Evolutionary conservation across 2,113 vertebrate genomes (phyloP), one percentile per base, ranked within the genome.

Genomic region (Oreotrochilus melanogaster): DNA sequence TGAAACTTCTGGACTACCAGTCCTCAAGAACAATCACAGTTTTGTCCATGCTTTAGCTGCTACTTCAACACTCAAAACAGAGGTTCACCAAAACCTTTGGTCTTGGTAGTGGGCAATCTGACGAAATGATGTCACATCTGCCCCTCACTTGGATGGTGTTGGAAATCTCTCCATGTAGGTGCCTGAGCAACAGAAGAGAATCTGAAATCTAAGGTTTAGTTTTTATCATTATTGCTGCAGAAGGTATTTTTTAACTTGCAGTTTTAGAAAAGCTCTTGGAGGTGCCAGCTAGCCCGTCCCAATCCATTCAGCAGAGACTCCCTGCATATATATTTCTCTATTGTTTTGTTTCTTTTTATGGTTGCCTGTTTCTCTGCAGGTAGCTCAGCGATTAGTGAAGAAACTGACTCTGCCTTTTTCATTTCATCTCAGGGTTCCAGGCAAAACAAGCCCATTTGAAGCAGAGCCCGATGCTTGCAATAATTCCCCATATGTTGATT

Each of bases 401-500:
- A 70, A 93, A 85, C 79, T 0, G 3, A 23, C 85, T 83, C 87
- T 96, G 94, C 76, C 88, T 94, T 96, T 96, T 93, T 86, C 94
- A 88, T 94, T 73, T 95, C 89, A 51, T 87, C 92, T 96, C 93
- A 82, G 91, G 83, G 88, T 93, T 95, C 91, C 95, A 95, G 83
- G 93, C 71, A 82, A 95, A 96, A 95, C 79, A 94, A 95, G 91
- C 79, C 89, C 70, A 97, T 96, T 95, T 97, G 95, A 96, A 96
- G 93, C 95, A 0, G 58, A 95, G 94, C 95, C 95, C 14, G 6
- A 67, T 0, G 4, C 82, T 92, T 0, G 3, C 93, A 95, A 91
- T 96, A 96, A 90, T 94, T 92, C 88, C 79, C 96, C 95, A 96
- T 96, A 97, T 96, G 97, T 93, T 94, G 91, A 79, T 94, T 95